phyloP scores from a whole-genome alignment of 2,797 vertebrate species.

The Dallia pectoralis region DNA sequence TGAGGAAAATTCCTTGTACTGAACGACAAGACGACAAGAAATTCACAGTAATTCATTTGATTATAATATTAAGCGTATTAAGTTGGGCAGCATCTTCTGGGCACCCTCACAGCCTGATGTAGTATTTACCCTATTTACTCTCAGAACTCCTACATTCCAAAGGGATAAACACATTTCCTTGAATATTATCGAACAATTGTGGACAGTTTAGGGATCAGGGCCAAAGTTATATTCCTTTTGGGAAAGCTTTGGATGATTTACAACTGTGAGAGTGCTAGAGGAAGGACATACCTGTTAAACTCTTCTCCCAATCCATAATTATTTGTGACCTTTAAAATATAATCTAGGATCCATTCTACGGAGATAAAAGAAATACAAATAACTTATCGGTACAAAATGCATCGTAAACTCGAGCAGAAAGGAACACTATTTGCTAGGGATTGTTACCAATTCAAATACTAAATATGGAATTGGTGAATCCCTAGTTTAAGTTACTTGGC shows the following conservation, averaged over 20 bases:
- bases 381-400: slow-evolving; percentile 1
- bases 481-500: no score
- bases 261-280: not conserved
- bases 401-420: not conserved
- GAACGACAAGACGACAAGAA: no score
- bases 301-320: slow-evolving; percentile 58
- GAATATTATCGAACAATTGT: slow-evolving; percentile 21
- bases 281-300: slow-evolving; percentile 60
- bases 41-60: slow-evolving; percentile 6
- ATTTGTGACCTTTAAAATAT: slow-evolving; percentile 55
- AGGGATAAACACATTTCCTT: slow-evolving; percentile 41
- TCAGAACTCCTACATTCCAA: slow-evolving; percentile 28
- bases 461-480: no score
- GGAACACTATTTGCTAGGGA: no score
- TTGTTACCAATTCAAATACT: no score
- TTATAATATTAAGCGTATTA: not conserved
- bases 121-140: slow-evolving; percentile 27
- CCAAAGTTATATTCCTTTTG: not conserved
- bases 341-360: slow-evolving; percentile 63
- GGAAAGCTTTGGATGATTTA: not conserved
- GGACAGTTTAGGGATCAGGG: not conserved
- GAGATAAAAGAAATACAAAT: slow-evolving; percentile 9
- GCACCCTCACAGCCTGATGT: slow-evolving; percentile 7
- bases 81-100: not conserved
- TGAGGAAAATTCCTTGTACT: not conserved